Evolutionary conservation across 2,888 invertebrate genomes (phyloP), one percentile per base, ranked within the genome.

Genomic region (Ormyrus nitidulus): DNA sequence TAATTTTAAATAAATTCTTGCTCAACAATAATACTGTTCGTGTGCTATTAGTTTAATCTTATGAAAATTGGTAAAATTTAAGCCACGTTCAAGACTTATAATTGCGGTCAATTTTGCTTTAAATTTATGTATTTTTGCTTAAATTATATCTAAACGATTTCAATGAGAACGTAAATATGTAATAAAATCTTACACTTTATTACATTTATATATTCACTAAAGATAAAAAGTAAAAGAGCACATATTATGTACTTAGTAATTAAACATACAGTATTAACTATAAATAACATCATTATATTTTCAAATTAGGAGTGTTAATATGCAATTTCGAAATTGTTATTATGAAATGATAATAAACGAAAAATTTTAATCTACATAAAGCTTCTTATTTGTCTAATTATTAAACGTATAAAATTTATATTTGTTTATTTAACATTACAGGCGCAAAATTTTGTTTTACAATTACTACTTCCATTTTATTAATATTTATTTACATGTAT

Each of bases 161-260:
- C 13, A 56, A 56, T n/a, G 13, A 13, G 10, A 56, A 6, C 34
- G 6, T 59, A 19, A 11, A 34, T 19, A 59, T 49, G 49, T 48
- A 48, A 49, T 71, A 59, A 71, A 69, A 13, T 71, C 19, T 11
- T 49, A 48, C 11, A 51, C 13, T 59, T 71, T 71, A 71, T 69
- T 69, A 69, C 19, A 1, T 69, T 69, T 69, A 56, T 34, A 61
- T 34, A 61, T 19, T 61, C 6, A 69, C 34, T n/a, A 56, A 46
- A 19, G 48, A 54, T 13, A 53, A 48, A 58, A 48, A 58, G 3
- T 56, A 56, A 61, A 58, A 58, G 58, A 70, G 58, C 13, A 34
- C 34, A 48, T 13, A 19, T 34, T 53, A 59, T 53, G 6, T 53
- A 53, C 72, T 10, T n/a, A 62, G 53, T 53, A 10, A 62, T 62